Conservation (phyloP, 2,113 vertebrate genomes). For the Corythaixoides concolor region DNA sequence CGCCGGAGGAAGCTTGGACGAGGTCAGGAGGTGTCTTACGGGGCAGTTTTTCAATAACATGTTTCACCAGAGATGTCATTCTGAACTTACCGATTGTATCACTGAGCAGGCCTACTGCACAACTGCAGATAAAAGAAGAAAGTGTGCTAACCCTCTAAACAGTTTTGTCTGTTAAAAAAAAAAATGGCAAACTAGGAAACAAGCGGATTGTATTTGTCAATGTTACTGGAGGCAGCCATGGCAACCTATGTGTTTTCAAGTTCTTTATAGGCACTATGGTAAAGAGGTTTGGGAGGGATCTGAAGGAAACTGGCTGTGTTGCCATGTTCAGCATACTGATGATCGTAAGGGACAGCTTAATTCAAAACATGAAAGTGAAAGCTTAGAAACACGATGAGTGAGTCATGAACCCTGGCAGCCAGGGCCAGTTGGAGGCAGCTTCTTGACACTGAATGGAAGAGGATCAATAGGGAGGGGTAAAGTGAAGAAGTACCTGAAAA, state of each 20-base stretch:
- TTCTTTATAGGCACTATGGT: neutral
- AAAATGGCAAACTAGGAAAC: neutral
- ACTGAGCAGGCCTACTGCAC: neutral
- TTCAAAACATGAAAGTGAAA: neutral
- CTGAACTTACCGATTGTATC: neutral
- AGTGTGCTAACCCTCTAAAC: neutral
- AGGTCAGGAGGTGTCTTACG: accelerated
- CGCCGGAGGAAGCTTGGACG: neutral
- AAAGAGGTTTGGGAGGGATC: neutral
- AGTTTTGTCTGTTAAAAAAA: neutral
- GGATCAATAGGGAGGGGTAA: neutral
- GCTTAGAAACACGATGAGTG: neutral
- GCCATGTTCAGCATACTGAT: neutral
- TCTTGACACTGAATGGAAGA: neutral
- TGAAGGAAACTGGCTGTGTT: neutral
- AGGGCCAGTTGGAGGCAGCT: neutral
- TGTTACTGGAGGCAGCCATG: neutral
- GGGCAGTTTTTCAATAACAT: accelerated
- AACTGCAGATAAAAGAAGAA: neutral
- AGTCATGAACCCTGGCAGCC: neutral
- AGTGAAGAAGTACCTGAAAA: neutral
- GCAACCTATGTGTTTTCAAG: neutral
- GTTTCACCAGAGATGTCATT: accelerated
- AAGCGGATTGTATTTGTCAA: neutral
- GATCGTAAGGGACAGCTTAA: neutral